These are phyloP conservation scores for Nycticryphes semicollaris DNA, from an alignment of 2,113 vertebrate genomes.

Conservation along the genomic window DNA sequence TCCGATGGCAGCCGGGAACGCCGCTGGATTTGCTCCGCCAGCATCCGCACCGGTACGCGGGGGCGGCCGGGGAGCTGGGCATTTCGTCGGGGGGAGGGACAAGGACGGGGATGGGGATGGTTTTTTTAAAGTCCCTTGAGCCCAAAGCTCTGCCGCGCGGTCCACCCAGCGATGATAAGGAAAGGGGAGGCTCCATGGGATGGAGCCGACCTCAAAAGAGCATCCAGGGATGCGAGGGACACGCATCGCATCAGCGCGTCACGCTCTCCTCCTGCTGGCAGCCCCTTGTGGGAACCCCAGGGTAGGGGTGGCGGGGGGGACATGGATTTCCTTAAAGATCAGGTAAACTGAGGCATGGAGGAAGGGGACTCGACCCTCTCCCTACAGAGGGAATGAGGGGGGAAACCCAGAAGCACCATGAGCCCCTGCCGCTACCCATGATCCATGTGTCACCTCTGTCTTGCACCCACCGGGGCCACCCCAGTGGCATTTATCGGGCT, in stretches of 20 bases:
- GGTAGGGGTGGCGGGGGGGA: too few species aligned
- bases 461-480: neutral
- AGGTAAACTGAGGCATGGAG: neutral
- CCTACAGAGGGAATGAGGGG: neutral
- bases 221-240: neutral
- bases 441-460: fast-evolving
- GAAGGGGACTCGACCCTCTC: fast-evolving
- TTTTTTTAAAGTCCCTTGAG: neutral
- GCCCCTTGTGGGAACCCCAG: neutral
- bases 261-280: neutral
- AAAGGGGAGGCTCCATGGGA: neutral
- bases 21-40: neutral
- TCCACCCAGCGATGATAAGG: neutral
- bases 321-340: neutral
- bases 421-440: fast-evolving
- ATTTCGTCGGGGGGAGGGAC: neutral
- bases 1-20: constrained; percentile 6
- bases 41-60: neutral
- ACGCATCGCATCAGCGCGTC: neutral
- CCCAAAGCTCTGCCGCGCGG: neutral
- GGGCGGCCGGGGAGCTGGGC: neutral
- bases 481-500: neutral
- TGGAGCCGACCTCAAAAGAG: neutral
- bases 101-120: neutral
- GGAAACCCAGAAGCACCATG: neutral